A percentile compares a stretch with the other conserved stretches of the same genome.
Evolutionary conservation across 2,797 vertebrate genomes (phyloP).

Genomic region (Xiphophorus birchmanni): DNA sequence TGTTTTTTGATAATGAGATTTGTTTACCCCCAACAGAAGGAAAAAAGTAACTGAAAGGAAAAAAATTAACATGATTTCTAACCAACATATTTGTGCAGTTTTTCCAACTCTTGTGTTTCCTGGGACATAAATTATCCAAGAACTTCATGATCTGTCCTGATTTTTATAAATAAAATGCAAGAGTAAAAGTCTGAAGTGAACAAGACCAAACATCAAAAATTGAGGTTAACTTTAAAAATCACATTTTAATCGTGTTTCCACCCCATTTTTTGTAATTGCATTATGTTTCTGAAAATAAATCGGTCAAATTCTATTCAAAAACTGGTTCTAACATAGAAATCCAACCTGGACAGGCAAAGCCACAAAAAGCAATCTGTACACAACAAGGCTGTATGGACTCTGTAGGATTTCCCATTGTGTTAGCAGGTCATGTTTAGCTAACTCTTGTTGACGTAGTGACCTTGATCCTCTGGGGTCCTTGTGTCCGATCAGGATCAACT

Average conservation of each 20-base stretch:
- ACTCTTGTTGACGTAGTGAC: constrained; percentile 69
- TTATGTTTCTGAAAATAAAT: neutral
- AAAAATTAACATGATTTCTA: neutral
- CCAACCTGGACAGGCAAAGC: constrained; percentile 23
- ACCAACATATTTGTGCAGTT: neutral
- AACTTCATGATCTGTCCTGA: neutral
- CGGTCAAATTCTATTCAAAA: neutral
- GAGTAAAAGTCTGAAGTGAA: neutral
- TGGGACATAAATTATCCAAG: neutral
- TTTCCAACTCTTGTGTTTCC: neutral
- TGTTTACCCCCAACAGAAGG: neutral
- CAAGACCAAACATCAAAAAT: neutral
- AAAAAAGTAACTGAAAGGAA: neutral
- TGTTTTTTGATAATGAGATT: neutral
- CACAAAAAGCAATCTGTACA: constrained; percentile 28
- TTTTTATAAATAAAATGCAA: neutral
- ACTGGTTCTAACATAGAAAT: constrained; percentile 17
- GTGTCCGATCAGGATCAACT: constrained; percentile 76
- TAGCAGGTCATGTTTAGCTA: constrained; percentile 63
- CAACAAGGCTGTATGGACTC: constrained; percentile 22
- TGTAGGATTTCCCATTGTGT: constrained; percentile 65
- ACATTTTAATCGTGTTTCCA: neutral
- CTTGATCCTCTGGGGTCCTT: constrained; percentile 63
- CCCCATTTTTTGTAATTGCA: neutral
- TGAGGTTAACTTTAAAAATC: neutral